These are phyloP conservation scores for Urocitellus parryii DNA, from an alignment of 2,113 vertebrate genomes.

Conservation along the genomic window DNA sequence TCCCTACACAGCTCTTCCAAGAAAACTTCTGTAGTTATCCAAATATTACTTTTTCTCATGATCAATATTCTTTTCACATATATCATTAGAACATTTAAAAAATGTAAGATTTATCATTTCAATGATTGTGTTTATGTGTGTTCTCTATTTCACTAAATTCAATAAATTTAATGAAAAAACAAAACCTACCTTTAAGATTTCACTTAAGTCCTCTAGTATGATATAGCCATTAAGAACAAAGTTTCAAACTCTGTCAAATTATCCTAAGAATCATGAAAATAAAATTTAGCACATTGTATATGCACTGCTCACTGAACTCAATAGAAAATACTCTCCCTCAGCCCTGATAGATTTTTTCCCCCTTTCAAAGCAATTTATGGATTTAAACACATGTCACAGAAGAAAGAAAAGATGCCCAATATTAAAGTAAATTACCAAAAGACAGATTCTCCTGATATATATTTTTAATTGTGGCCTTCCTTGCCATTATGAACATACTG, in stretches of 20 bases:
- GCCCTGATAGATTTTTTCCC: fast-evolving
- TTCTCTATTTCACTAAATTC: background rate
- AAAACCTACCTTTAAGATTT: background rate
- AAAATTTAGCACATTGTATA: background rate
- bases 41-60: background rate
- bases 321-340: no score
- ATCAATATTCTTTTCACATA: fast-evolving
- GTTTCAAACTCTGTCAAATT: no score
- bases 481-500: background rate
- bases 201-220: background rate
- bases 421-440: background rate
- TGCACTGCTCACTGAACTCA: no score
- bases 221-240: background rate
- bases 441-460: background rate
- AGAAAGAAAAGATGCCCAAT: background rate
- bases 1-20: background rate
- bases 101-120: background rate
- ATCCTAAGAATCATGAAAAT: background rate
- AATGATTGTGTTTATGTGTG: no score
- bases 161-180: background rate
- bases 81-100: background rate
- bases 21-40: background rate
- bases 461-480: background rate
- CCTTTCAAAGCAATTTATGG: no score
- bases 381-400: background rate